Percentiles rank a stretch among this genome's conserved stretches.
Evolutionary conservation across 1,140 invertebrate species (phyloP).

Genomic region (Brachionus angularis): DNA sequence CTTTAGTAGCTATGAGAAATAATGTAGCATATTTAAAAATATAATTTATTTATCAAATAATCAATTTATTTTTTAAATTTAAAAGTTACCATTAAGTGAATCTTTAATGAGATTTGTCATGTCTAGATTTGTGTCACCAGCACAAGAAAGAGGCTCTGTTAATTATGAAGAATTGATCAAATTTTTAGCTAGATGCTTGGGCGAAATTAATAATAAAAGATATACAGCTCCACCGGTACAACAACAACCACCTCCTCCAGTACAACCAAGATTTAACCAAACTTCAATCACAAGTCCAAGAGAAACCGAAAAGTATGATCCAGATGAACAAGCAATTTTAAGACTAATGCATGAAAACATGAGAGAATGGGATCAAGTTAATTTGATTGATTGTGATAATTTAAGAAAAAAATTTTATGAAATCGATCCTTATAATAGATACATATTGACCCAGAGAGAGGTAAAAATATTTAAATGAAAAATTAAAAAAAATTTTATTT

Average conservation of each 20-base stretch:
- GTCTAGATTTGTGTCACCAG: conserved; percentile 39
- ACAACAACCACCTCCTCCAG: background rate
- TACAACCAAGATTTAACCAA: background rate
- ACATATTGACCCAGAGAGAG: conserved; percentile 35
- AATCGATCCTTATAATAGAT: conserved; percentile 39
- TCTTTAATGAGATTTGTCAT: conserved; percentile 28
- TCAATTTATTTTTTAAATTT: background rate
- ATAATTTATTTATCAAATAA: background rate
- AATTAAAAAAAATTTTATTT: background rate
- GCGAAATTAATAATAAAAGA: conserved; percentile 21
- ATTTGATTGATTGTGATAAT: conserved; percentile 29
- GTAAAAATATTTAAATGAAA: background rate
- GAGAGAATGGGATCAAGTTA: conserved; percentile 43
- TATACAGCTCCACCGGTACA: background rate
- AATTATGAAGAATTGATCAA: conserved; percentile 41
- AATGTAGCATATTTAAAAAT: background rate
- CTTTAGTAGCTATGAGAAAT: conserved; percentile 19
- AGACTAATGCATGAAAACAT: conserved; percentile 42
- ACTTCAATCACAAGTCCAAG: conserved; percentile 28
- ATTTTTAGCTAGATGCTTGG: conserved; percentile 36
- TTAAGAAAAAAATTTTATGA: conserved; percentile 39
- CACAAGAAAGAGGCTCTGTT: conserved; percentile 6
- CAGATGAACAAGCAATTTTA: conserved; percentile 37
- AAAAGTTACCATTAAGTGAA: conserved; percentile 36
- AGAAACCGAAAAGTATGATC: conserved; percentile 7